Evolutionary conservation across 2,113 vertebrate genomes (phyloP).

Genomic region (Cheilinus undulatus): DNA sequence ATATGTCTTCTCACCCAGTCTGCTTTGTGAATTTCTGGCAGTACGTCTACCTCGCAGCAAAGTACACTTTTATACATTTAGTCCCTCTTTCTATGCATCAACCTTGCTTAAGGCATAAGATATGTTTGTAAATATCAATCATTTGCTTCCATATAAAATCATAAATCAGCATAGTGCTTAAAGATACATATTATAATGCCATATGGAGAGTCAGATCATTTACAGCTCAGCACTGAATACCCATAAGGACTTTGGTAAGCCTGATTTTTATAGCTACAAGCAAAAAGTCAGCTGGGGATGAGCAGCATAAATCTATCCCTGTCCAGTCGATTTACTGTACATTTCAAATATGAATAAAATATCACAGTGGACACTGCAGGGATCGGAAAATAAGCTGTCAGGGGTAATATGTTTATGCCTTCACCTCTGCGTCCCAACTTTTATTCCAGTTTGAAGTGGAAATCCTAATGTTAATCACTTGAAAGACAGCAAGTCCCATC

Average conservation of each 20-base stretch:
- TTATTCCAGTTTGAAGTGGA: background rate
- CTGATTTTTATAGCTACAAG: slow-evolving; percentile 4
- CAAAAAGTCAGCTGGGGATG: background rate
- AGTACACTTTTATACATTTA: slow-evolving; percentile 9
- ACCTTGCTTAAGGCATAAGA: slow-evolving; percentile 11
- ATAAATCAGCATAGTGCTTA: background rate
- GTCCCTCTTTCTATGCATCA: background rate
- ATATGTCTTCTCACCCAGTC: background rate
- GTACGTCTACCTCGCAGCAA: background rate
- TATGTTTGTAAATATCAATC: slow-evolving; percentile 7
- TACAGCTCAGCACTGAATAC: background rate
- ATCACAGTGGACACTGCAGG: background rate
- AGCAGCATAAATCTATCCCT: background rate
- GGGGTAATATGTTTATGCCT: too few species aligned
- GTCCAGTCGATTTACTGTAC: background rate
- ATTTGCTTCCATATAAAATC: slow-evolving; percentile 14
- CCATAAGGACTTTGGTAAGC: background rate
- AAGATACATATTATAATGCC: background rate
- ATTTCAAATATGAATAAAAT: background rate
- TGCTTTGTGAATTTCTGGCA: slow-evolving; percentile 18
- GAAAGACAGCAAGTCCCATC: slow-evolving; percentile 2
- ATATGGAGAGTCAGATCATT: slow-evolving; percentile 11
- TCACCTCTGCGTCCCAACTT: background rate
- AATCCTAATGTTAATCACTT: too few species aligned
- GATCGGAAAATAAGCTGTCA: background rate